Evolutionary conservation across 2,888 invertebrate species (phyloP).

Genomic region (Cerceris rybyensis): DNA sequence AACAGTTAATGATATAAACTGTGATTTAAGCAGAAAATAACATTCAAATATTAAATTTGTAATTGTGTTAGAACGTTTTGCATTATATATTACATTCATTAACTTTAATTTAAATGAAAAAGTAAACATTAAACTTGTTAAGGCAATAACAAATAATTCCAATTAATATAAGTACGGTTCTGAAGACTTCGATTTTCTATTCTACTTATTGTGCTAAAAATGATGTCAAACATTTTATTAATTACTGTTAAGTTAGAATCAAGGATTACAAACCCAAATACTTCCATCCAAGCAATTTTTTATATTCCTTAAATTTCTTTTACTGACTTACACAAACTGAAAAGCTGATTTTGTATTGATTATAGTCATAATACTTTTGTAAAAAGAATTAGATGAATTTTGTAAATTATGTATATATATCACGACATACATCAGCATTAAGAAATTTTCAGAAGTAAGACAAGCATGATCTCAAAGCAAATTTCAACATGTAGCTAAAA

Average conservation of each 20-base stretch:
- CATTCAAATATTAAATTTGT: background rate
- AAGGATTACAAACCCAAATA: background rate
- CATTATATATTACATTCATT: background rate
- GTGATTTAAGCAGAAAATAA: background rate
- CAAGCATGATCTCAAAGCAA: constrained; percentile 37
- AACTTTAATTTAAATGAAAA: too few species aligned
- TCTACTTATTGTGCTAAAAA: too few species aligned
- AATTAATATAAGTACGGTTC: too few species aligned
- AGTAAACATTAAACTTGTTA: too few species aligned
- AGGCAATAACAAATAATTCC: too few species aligned
- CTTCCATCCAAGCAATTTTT: background rate
- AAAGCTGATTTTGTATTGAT: too few species aligned
- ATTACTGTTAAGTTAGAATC: background rate
- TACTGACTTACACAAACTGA: background rate
- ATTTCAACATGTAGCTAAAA: constrained; percentile 30
- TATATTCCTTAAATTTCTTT: background rate
- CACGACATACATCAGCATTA: background rate
- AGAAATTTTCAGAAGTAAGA: background rate
- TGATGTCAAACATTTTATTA: too few species aligned
- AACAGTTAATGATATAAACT: background rate
- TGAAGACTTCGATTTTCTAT: too few species aligned
- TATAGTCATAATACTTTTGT: background rate
- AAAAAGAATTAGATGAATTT: background rate
- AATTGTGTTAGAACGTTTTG: background rate
- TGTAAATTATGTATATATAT: background rate